Evolutionary conservation across 2,888 invertebrate species (phyloP), one percentile per base, ranked within the genome.

Genomic region (Ligdia adustata): DNA sequence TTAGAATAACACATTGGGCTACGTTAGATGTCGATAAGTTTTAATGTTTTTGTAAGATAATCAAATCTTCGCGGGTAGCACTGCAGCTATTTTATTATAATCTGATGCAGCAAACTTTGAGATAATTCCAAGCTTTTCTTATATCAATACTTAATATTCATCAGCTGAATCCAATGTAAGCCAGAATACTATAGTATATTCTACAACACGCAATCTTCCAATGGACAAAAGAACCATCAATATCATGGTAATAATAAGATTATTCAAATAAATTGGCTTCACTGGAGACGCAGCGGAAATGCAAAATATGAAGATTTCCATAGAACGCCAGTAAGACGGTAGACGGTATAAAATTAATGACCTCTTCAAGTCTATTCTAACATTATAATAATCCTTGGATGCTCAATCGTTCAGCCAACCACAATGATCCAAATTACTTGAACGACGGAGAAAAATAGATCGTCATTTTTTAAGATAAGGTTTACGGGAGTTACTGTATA

Each of bases 401-500:
- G 72, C 75, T 73, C 72, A 80, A 82, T 82, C 75, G 77, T 62
- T 75, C 73, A 76, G 57, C 75, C 75, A 74, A 67, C 75, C 79
- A 77, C 75, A 74, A n/a, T 73, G 75, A 81, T 79, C 75, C 72
- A 73, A 83, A 82, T 85, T 79, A 80, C 73, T 68, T 66, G 63
- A 65, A 66, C 66, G 77, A 74, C 74, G 64, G 66, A 64, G 79
- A 85, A 82, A 82, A 84, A 84, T 82, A 76, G 79, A 77, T 75
- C 67, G 62, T 64, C 73, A 80, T 82, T 83, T 80, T 71, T 79
- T 77, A 72, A 67, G 66, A 60, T 58, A 32, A 37, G 20, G 55
- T 20, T 60, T 58, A 52, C n/a, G 61, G 57, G 61, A 62, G 47
- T 69, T 64, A 7, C 42, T 39, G 9, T 24, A 45, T 26, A 31